These are phyloP conservation scores for Enteromius anoplus DNA, from an alignment of 2,797 vertebrate species.

Conservation along the genomic window DNA sequence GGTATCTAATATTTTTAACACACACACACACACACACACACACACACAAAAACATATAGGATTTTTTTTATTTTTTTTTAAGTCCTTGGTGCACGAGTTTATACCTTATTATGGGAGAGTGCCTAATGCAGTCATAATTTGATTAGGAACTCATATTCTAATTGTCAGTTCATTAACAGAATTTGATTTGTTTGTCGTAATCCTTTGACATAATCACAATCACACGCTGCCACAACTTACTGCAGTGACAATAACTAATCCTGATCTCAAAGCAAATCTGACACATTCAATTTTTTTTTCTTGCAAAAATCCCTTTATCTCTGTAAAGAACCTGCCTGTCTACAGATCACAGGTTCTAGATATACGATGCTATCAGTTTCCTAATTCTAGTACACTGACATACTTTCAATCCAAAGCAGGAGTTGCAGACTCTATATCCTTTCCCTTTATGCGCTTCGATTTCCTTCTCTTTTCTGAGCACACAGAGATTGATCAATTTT, in stretches of 20 bases:
- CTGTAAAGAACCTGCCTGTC: slow-evolving; percentile 1
- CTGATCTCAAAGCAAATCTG: slow-evolving; percentile 20
- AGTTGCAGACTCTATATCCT: background rate
- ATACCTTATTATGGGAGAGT: background rate
- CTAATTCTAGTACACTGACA: background rate
- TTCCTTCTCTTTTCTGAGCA: background rate
- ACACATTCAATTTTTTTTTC: slow-evolving; percentile 2
- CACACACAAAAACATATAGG: background rate
- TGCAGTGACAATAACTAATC: slow-evolving; percentile 9
- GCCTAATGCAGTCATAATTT: background rate
- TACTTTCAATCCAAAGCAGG: background rate
- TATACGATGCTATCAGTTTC: background rate
- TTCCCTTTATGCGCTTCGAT: background rate
- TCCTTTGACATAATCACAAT: slow-evolving; percentile 9
- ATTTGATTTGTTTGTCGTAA: background rate
- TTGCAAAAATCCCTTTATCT: slow-evolving; percentile 13
- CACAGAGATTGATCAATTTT: slow-evolving; percentile 4
- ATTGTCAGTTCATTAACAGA: background rate
- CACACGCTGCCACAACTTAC: background rate
- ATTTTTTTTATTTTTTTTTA: background rate
- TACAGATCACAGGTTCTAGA: slow-evolving; percentile 5
- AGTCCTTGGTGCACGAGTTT: background rate
- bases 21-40: too few relatives aligned
- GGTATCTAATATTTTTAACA: background rate
- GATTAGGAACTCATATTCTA: background rate